phyloP scores from a whole-genome alignment of 2,113 vertebrate species.

The human region DNA sequence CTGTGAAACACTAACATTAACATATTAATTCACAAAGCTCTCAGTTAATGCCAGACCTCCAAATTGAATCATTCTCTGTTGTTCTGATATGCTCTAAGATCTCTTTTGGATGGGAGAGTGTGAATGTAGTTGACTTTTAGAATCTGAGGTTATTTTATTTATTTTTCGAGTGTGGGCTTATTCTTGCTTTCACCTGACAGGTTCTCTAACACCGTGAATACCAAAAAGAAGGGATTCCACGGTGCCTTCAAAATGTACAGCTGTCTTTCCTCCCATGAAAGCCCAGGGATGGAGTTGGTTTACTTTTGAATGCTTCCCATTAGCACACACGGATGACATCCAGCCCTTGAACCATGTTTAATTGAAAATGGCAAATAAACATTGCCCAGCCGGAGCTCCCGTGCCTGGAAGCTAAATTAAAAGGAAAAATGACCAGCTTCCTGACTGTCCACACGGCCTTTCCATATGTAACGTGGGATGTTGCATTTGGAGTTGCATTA shows the following conservation, averaged over 20 bases:
- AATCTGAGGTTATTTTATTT: background rate
- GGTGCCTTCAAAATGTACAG: background rate
- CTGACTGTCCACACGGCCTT: background rate
- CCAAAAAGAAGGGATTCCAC: background rate
- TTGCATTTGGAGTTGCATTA: conserved; percentile 42
- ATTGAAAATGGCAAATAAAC: conserved; percentile 77
- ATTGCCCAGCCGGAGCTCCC: conserved; percentile 62
- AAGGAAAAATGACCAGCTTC: conserved; percentile 68
- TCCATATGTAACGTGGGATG: background rate
- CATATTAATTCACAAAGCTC: background rate
- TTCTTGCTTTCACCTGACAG: background rate
- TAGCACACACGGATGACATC: conserved; percentile 46
- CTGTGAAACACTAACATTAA: too few relatives aligned
- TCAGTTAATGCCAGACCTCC: background rate
- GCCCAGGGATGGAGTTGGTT: conserved; percentile 12
- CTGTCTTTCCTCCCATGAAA: background rate
- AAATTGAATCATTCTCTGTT: background rate
- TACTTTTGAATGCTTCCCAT: conserved; percentile 23
- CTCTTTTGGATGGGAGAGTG: background rate
- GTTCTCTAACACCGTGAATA: background rate
- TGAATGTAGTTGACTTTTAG: background rate
- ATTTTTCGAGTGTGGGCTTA: background rate
- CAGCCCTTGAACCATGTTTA: conserved; percentile 71
- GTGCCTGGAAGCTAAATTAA: conserved; percentile 73
- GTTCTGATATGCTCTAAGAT: background rate